Base-by-base conservation (phyloP, 2,888 invertebrate species). In the Oeneis ivallda region DNA sequence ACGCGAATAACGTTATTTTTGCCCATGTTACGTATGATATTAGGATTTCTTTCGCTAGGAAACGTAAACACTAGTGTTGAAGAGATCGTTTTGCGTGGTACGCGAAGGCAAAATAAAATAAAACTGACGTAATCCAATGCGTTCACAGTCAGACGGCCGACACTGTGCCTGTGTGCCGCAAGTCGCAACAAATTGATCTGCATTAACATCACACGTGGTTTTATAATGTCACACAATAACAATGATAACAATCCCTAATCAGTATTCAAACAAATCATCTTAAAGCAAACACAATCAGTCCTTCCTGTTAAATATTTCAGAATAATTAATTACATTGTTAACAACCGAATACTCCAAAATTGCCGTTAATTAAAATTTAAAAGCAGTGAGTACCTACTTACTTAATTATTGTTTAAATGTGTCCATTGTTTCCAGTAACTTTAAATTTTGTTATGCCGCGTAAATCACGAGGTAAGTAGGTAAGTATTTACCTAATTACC, bases 111-210 rank as follows among this genome's bases (percentile, higher is more conserved):
- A 74, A 26, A 71, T 68, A 58, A 71, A 74, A 72, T 76, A 76
- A 76, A 73, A 79, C 79, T 90, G 89, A 91, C 90, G 89, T 88
- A 86, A 87, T 81, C 76, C 75, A 75, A 79, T 77, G 75, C 66
- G 71, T 71, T 72, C 66, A 68, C 71, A 74, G 69, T 65, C 72
- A 67, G 70, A 61, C 71, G 62, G 64, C 62, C 72, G 69, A 73
- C 70, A 68, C 75, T 80, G 70, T 26, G 37, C 37, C 70, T 68
- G 75, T 80, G 70, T 26, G 37, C 37, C 37, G 73, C 75, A 26
- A 26, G 71, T 75, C 75, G 72, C 79, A 74, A 74, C 71, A 81
- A 87, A 83, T 75, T 75, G 69, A 70, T 74, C 73, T 74, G 79
- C 78, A 81, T 73, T 72, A 78, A 67, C 76, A 41, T 41, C 56